These are phyloP conservation scores for Steinernema hermaphroditum DNA, from an alignment of 2,888 invertebrate genomes.

Conservation along the genomic window DNA sequence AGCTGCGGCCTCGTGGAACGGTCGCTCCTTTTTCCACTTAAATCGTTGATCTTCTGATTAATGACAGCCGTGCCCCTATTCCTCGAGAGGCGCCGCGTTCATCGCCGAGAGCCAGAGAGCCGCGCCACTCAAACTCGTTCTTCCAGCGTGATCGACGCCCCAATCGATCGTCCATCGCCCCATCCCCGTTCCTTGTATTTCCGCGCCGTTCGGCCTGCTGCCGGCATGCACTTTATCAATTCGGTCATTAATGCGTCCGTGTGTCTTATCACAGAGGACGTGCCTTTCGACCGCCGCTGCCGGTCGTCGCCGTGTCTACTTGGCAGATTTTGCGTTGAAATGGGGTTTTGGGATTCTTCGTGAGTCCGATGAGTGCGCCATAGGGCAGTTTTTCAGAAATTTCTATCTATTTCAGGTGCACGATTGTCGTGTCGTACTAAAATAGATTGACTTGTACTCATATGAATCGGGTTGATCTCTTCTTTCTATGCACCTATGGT, in stretches of 20 bases:
- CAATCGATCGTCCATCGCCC: conserved; percentile 15
- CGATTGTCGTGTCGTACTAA: too few relatives aligned
- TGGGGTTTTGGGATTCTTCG: too few relatives aligned
- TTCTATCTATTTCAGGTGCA: too few relatives aligned
- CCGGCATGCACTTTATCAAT: conserved; percentile 1
- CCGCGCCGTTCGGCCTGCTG: conserved; percentile 1
- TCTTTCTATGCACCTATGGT: too few relatives aligned
- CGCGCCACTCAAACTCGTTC: not conserved
- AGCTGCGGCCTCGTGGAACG: not conserved
- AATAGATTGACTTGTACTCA: too few relatives aligned
- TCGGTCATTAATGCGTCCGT: not conserved
- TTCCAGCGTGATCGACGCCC: conserved; percentile 6
- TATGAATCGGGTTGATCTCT: too few relatives aligned
- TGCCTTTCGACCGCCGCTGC: not conserved
- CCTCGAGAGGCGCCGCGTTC: not conserved
- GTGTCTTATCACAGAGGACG: not conserved
- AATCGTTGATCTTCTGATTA: conserved; percentile 13
- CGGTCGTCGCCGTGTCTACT: conserved; percentile 11
- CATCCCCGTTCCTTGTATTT: not conserved
- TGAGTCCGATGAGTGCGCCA: too few relatives aligned
- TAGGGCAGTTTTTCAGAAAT: too few relatives aligned
- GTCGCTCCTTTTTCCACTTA: not conserved
- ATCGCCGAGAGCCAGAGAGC: not conserved
- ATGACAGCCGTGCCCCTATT: not conserved
- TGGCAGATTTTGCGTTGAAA: too few relatives aligned